phyloP scores from a whole-genome alignment of 2,113 vertebrate genomes.

The Agapornis roseicollis region DNA sequence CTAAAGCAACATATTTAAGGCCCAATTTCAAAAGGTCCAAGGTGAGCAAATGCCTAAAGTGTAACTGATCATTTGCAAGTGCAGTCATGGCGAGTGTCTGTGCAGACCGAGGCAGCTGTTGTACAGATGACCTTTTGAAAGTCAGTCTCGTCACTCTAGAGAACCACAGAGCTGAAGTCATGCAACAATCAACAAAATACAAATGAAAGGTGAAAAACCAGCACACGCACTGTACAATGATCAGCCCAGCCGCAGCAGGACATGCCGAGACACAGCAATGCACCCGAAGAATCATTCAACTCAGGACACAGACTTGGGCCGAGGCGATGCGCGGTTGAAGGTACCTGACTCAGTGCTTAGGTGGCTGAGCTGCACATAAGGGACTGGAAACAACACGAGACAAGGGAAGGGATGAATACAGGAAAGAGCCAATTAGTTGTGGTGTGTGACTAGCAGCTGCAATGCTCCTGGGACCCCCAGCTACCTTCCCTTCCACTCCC shows the following conservation, averaged over 20 bases:
- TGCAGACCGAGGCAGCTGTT: not conserved
- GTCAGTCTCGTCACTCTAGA: not conserved
- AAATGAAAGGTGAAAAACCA: slow-evolving; percentile 28
- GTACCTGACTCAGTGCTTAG: slow-evolving; percentile 93
- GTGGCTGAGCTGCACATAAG: slow-evolving; percentile 90
- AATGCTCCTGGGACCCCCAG: not conserved
- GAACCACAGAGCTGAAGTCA: slow-evolving; percentile 36
- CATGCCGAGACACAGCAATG: slow-evolving; percentile 72
- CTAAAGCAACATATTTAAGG: slow-evolving; percentile 40
- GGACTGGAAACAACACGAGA: slow-evolving; percentile 83
- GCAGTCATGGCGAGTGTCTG: not conserved
- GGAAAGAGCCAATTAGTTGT: slow-evolving; percentile 73
- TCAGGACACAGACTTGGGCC: not conserved
- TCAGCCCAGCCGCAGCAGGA: slow-evolving; percentile 44
- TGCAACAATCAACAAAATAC: slow-evolving; percentile 54
- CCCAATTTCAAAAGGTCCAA: slow-evolving; percentile 54
- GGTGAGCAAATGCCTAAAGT: not conserved
- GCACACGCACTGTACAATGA: not conserved
- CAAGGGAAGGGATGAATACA: slow-evolving; percentile 77
- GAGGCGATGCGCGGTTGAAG: slow-evolving; percentile 44
- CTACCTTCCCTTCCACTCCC: not conserved
- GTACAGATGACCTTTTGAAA: slow-evolving; percentile 53
- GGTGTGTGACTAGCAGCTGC: not conserved
- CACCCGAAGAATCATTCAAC: slow-evolving; percentile 6
- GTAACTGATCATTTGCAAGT: not conserved